Base-by-base conservation (phyloP, 2,797 vertebrate species). In the Lepilemur ruficaudatus region DNA sequence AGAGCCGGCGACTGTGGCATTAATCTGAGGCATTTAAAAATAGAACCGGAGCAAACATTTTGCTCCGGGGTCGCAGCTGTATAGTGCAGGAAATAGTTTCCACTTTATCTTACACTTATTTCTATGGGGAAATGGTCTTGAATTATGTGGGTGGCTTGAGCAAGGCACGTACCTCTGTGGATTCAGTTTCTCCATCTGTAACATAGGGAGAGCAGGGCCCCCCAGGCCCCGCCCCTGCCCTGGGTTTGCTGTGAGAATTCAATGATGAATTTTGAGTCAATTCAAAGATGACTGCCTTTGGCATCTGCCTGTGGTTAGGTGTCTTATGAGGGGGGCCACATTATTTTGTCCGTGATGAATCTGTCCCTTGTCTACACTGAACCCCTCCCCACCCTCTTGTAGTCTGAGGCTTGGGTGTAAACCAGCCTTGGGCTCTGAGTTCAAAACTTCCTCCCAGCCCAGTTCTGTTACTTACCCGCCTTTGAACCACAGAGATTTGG, bases 401-500 rank as follows among this genome's bases (percentile, higher is more conserved):
- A 17, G 28, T 2, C 22, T 87, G 76, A 87, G 75, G 23, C 30
- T 35, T 20, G 9, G 35, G 4, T 9, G 4, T 17, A 4, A 59
- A 79, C 43, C 4, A 61, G 32, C 6, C 43, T 59, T 23, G 11
- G 1, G 25, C 28, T 87, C 32, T 28, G 32, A 30, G 22, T 43
- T 86, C 41, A 52, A 67, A 65, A 35, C 8, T 14, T 48, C 15
- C 93, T 30, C 7, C 65, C 5, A 3, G 15, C 6, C 30, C 17
- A 35, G 14, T 1, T 32, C 10, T 2, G 50, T 57, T 97, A 99
- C 99, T 99, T 98, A 99, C 99, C 99, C 99, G 95, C 99, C 99
- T 98, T 99, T 99, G 98, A 99, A 99, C 98, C 99, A 99, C 41
- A 99, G 98, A n/a, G 99, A 99, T 82, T 99, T 99, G 25, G 98